Base-by-base conservation (phyloP, 2,113 vertebrate genomes). In the Platichthys stellatus region DNA sequence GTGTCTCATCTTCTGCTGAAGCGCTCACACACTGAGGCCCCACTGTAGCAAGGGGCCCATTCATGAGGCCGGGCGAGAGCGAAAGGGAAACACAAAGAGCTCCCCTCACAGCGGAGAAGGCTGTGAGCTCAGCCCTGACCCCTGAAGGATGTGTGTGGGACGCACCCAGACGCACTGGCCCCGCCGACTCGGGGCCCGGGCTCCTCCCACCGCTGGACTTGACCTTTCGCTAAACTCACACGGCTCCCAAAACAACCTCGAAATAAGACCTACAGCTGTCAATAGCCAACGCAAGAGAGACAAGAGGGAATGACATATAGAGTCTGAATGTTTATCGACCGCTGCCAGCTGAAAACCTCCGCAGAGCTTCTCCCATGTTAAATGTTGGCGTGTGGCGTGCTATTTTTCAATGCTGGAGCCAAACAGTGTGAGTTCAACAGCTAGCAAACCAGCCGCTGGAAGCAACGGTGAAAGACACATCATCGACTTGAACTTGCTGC, bases 111-210 rank as follows among this genome's bases (percentile, higher is more conserved):
- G 53, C 17, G 63, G 35, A 84, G 80, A 78, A 71, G 62, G 74
- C 75, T 58, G 74, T 81, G 78, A 85, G 83, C 89, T 88, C 87
- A 80, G 80, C 81, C 73, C 80, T 93, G 92, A 92, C 89, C 90
- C 83, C 86, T 87, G 88, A 89, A 93, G 90, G 92, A 90, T 92
- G 91, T 86, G 92, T 92, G 92, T 91, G 89, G 93, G 93, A 87
- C 83, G 92, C 73, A 72, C 80, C 86, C 86, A 89, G 87, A 89
- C 89, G 88, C 89, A 60, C 79, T 67, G 77, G 76, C 61, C 76
- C 80, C 76, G 67, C 87, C 89, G 26, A 90, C 76, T 76, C 65
- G 2, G 40, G 26, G 67, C 68, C 69, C 72, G 66, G 57, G 70
- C 86, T 86, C 87, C 87, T 78, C 86, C 86, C 53, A 24, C 67